phyloP scores from a whole-genome alignment of 2,113 vertebrate genomes.

The Saguinus imperator region DNA sequence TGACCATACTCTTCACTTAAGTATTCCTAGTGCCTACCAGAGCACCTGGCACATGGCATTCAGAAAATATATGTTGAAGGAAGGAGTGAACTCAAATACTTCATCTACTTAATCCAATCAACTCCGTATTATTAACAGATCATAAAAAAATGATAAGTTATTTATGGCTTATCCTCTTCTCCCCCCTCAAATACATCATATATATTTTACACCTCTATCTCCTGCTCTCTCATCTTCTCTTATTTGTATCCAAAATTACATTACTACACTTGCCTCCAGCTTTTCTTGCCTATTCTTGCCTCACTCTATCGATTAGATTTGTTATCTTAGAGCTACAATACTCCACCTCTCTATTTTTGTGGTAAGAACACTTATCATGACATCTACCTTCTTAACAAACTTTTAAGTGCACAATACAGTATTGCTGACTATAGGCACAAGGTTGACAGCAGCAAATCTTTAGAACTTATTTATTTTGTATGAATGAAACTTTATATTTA shows the following conservation, averaged over 20 bases:
- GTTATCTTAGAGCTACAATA: neutral
- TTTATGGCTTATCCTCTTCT: neutral
- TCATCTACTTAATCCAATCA: neutral
- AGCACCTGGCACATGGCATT: neutral
- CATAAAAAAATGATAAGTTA: neutral
- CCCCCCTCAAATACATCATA: neutral
- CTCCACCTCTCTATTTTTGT: neutral
- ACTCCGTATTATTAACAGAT: neutral
- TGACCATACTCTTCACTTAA: neutral
- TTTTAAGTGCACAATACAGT: too few species aligned
- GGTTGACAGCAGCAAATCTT: neutral
- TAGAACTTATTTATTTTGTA: neutral
- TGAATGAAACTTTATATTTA: neutral
- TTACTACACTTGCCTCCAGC: too few species aligned
- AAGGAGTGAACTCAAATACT: neutral
- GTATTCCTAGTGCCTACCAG: neutral
- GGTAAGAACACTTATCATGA: neutral
- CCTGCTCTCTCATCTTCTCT: neutral
- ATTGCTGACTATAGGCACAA: neutral
- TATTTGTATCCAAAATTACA: neutral
- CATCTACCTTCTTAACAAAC: neutral
- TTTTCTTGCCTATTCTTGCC: neutral
- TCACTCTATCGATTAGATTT: neutral
- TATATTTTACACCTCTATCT: neutral
- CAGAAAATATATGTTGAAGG: neutral